These are phyloP conservation scores for Pristis pectinata DNA, from an alignment of 2,797 vertebrate genomes.

Conservation along the genomic window DNA sequence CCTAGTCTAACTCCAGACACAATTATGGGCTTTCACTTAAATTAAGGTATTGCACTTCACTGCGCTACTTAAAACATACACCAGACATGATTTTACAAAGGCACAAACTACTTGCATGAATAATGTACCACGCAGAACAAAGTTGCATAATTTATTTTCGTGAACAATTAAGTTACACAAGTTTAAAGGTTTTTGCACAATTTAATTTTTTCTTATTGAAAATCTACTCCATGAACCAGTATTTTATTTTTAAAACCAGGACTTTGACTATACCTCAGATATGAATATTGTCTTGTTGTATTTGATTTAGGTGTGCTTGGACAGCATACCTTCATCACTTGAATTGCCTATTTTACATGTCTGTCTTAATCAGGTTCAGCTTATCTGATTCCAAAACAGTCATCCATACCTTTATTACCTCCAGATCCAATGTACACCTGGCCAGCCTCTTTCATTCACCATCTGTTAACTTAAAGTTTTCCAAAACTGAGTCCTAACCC, in stretches of 20 bases:
- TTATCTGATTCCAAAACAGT: too few relatives aligned
- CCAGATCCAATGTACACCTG: too few relatives aligned
- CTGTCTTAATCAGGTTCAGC: too few relatives aligned
- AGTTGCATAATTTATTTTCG: neutral
- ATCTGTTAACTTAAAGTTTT: too few relatives aligned
- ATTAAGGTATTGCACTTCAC: neutral
- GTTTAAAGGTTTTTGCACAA: neutral
- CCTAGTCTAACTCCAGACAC: neutral
- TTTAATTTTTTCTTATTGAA: neutral
- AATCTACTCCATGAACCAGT: neutral
- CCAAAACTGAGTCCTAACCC: too few relatives aligned
- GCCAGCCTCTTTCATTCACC: too few relatives aligned
- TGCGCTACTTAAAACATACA: neutral
- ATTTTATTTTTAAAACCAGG: neutral
- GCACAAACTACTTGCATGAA: neutral
- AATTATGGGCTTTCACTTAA: neutral
- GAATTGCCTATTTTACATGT: too few relatives aligned
- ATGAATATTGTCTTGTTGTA: neutral
- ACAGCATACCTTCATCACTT: too few relatives aligned
- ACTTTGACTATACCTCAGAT: neutral
- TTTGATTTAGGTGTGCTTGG: too few relatives aligned
- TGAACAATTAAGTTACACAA: neutral
- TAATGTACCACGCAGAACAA: neutral
- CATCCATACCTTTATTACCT: too few relatives aligned
- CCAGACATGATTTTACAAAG: neutral